Conservation (phyloP, 2,888 invertebrate species). For the Erebia aethiops region DNA sequence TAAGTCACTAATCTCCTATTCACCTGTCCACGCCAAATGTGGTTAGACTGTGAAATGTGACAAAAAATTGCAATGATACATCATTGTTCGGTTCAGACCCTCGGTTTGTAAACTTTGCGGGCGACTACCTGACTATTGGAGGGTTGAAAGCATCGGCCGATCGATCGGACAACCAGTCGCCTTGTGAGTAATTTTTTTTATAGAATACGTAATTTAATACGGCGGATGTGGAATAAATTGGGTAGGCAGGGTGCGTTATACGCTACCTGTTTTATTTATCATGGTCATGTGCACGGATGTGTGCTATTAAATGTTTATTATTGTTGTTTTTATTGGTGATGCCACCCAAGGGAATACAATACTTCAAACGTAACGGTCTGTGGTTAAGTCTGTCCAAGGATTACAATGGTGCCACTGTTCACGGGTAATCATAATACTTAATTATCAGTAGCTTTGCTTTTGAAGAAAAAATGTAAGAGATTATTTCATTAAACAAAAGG, state of each 20-base stretch:
- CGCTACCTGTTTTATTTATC: constrained; percentile 76
- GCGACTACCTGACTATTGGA: constrained; percentile 74
- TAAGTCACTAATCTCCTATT: constrained; percentile 69
- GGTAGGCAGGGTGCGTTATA: constrained; percentile 77
- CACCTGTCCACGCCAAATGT: constrained; percentile 47
- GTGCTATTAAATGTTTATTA: constrained; percentile 47
- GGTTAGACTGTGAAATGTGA: constrained; percentile 70
- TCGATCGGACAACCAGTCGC: constrained; percentile 69
- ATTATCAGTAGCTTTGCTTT: constrained; percentile 47
- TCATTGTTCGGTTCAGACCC: constrained; percentile 62
- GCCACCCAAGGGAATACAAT: constrained; percentile 62
- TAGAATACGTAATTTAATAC: constrained; percentile 76
- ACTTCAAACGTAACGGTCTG: constrained; percentile 63
- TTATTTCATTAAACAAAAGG: constrained; percentile 15
- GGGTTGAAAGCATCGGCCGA: constrained; percentile 65
- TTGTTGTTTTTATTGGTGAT: constrained; percentile 57
- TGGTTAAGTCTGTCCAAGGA: constrained; percentile 66
- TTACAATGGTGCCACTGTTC: constrained; percentile 67
- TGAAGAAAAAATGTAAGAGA: constrained; percentile 1
- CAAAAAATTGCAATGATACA: constrained; percentile 79
- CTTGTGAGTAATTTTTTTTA: constrained; percentile 73
- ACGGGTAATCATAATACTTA: constrained; percentile 61
- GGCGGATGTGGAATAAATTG: constrained; percentile 81
- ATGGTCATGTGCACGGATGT: constrained; percentile 57
- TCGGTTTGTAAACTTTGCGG: constrained; percentile 78